Base-by-base conservation (phyloP, 1,140 invertebrate species). In the Eulimnadia texana region DNA sequence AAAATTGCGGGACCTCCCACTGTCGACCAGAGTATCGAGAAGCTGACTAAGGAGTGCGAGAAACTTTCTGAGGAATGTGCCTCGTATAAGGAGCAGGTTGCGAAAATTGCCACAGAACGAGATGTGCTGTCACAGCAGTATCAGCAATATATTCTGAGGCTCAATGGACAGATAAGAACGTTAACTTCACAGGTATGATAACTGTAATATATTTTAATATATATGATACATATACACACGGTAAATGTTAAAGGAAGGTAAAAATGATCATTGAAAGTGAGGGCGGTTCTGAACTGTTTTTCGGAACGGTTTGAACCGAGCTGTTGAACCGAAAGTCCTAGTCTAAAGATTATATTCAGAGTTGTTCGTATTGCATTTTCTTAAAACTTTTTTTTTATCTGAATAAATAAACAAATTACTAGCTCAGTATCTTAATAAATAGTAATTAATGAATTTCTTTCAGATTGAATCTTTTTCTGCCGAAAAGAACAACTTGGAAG, bases 101-200 rank as follows among this genome's bases (percentile, higher is more conserved):
- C 49, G 16, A 52, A 20, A 28, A 50, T 55, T 2, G 33, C 19
- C 3, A 28, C 19, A 13, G 60, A 61, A 23, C 49, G 50, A 23
- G 60, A 61, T 42, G 53, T 54, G 19, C 50, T 61, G 42, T 13
- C 51, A n/a, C 60, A 61, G 33, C 60, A 61, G 50, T 61, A 61
- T 25, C 60, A 61, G 50, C 60, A 61, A 23, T 61, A 61, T n/a
- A 61, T 61, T 33, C 28, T 61, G 16, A 16, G 60, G 24, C 60
- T 61, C 2, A 61, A 61, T 22, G 53, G 53, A 13, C 60, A 61
- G 25, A 61, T 52, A 9, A 50, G 60, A 16, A 54, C 50, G 2
- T 29, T 61, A 20, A 61, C 49, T 52, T 54, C 60, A 0, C 60
- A 61, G 60, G 50, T 61, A 23, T 16, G 9, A 3, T 10, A 20